A percentile compares a stretch with the other conserved stretches of the same genome.
phyloP scores from a whole-genome alignment of 2,888 invertebrate genomes.

The Syritta pipiens region DNA sequence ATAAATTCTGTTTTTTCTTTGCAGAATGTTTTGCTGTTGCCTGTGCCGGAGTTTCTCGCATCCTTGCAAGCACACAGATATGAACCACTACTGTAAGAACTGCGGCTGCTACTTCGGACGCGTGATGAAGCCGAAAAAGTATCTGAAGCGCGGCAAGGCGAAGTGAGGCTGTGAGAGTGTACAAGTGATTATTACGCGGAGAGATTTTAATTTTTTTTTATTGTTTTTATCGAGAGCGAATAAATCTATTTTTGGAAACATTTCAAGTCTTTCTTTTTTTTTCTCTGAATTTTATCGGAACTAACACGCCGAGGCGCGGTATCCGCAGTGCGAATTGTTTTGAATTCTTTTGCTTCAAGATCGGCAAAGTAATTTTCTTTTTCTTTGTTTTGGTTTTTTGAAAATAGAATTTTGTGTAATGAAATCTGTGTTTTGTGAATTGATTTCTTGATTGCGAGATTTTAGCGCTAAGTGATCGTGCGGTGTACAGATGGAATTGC shows the following conservation, averaged over 20 bases:
- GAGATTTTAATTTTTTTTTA: conserved; percentile 26
- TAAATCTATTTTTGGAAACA: conserved; percentile 60
- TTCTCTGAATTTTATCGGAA: neutral
- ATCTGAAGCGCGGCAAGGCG: conserved; percentile 46
- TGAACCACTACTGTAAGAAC: conserved; percentile 77
- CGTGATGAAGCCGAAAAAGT: conserved; percentile 73
- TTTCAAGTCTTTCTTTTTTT: conserved; percentile 12
- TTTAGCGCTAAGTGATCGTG: neutral
- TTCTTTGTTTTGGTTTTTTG: too few relatives aligned
- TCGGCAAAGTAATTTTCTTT: conserved; percentile 1
- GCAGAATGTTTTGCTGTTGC: conserved; percentile 74
- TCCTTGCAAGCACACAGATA: conserved; percentile 76
- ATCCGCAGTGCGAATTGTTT: neutral
- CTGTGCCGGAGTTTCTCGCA: conserved; percentile 74
- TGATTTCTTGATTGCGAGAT: neutral
- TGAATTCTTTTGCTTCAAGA: conserved; percentile 23
- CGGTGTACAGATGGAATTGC: neutral
- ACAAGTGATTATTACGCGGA: conserved; percentile 32
- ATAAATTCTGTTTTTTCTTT: conserved; percentile 20
- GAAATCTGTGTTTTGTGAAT: conserved; percentile 8
- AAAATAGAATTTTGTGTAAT: conserved; percentile 3
- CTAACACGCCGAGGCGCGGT: neutral
- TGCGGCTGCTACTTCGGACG: conserved; percentile 78
- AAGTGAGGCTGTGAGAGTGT: conserved; percentile 48
- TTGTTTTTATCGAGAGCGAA: conserved; percentile 53